Evolutionary conservation across 2,888 invertebrate species (phyloP), one percentile per base, ranked within the genome.

Genomic region (Patella caerulea): DNA sequence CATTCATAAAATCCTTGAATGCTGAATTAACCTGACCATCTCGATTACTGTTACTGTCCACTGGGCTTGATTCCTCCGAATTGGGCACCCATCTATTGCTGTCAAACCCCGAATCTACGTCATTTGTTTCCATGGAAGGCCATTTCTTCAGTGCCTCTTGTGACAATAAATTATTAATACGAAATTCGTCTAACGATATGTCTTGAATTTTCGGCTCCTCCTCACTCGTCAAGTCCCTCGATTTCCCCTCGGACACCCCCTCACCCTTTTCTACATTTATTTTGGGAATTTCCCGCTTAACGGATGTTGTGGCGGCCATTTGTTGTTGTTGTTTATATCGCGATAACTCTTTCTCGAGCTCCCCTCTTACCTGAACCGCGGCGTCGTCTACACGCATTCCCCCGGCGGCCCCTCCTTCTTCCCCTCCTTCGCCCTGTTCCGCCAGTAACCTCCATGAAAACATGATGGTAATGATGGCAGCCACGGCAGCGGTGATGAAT

Each of bases 391-490:
- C 45, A 56, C 24, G 69, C 70, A 14, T 45, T 15, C 74, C 73
- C 17, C 75, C 56, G n/a, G 53, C 70, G 56, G 73, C 65, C 17
- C 59, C 75, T 14, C 24, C 19, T 29, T 65, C 75, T 56, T 59
- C 77, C 74, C 45, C 77, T 17, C 79, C 82, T 24, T 86, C 85
- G n/a, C 83, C 84, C 69, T 85, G 82, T 54, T 89, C 88, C 70
- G 86, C 85, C 69, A 90, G 76, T 9, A 90, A 79, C 53, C 89
- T 79, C 90, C 90, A 90, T 0, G 90, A 90, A 77, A 90, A 90
- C 82, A 90, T 87, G 4, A 90, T 89, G 5, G 90, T 90, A 12
- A 90, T 87, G 12, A 90, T 90, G 0, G 90, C 88, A 14, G 89
- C 90, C 19, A 90, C 83, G 29, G 90, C 90, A 0, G 90, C 89